Evolutionary conservation across 2,888 invertebrate species (phyloP), one percentile per base, ranked within the genome.

Genomic region (Herminia tarsipennalis): DNA sequence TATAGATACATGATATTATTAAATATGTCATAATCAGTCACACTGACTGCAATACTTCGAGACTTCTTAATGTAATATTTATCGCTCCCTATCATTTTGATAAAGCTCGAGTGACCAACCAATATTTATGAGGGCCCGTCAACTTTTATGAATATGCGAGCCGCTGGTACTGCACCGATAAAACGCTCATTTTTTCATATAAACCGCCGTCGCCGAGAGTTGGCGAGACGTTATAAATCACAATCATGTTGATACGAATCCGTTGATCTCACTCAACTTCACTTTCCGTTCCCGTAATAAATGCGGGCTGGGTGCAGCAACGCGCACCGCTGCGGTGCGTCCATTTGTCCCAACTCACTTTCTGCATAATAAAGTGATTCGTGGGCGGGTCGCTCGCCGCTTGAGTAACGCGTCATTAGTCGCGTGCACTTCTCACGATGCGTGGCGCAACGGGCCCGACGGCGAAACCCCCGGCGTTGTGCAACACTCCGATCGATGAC

Each of bases 91-190:
- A 60, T 66, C 55, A 56, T 44, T 38, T 39, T 66, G 70, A 70
- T 63, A 64, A 63, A 66, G 63, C 54, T 53, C 52, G 67, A 46
- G 64, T 60, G 67, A 9, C 8, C 77, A 81, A 78, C 76, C 63
- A 70, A 72, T 78, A 85, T 81, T 83, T 78, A 84, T 72, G 75
- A 60, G 55, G 58, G 57, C 51, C 69, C 62, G 74, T 81, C 82
- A 74, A 57, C 66, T n/a, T 76, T 79, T 73, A 88, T 87, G 86
- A 86, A 83, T 87, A 81, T 82, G 89, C 87, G 86, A 83, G 78
- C 72, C 55, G 56, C 67, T 50, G 56, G 56, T 59, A 65, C 41
- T 56, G 56, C 41, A 47, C 54, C 73, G 73, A 87, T 87, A 79
- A 84, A 85, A 86, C 63, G 56, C 56, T 71, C 70, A 87, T 90